A percentile compares a stretch with the other conserved stretches of the same genome.
These are phyloP conservation scores for Helleia helle DNA, from an alignment of 2,888 invertebrate species.

Conservation along the genomic window DNA sequence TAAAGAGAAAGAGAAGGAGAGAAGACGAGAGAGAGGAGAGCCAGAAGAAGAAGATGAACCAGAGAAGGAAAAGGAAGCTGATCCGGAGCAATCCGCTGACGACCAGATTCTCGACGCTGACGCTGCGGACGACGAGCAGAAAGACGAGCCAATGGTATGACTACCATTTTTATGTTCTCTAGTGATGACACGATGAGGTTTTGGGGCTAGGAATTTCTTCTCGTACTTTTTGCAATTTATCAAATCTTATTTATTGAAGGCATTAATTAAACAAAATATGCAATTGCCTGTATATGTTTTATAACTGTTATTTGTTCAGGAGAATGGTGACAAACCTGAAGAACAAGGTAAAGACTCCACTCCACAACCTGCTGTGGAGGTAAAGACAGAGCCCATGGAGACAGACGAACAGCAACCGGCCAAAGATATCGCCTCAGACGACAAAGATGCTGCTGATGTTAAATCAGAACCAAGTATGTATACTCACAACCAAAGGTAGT, in stretches of 20 bases:
- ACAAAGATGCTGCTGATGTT: not conserved
- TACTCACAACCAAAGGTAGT: too few relatives aligned
- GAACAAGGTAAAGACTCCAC: constrained; percentile 11
- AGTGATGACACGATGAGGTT: too few relatives aligned
- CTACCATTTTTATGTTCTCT: too few relatives aligned
- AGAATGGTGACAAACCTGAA: constrained; percentile 32
- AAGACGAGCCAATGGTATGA: constrained; percentile 21
- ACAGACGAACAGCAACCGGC: constrained; percentile 23
- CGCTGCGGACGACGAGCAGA: constrained; percentile 16
- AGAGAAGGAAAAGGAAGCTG: constrained; percentile 20
- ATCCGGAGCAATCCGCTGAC: not conserved
- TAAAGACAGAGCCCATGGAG: constrained; percentile 32
- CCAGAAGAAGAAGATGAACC: constrained; percentile 12
- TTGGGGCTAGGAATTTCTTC: too few relatives aligned
- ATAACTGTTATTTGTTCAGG: constrained; percentile 23
- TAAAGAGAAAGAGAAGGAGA: constrained; percentile 19
- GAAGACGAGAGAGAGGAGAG: not conserved
- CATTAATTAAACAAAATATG: too few relatives aligned
- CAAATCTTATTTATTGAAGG: too few relatives aligned
- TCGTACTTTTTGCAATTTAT: too few relatives aligned
- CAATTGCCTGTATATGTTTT: too few relatives aligned
- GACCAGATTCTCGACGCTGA: constrained; percentile 15
- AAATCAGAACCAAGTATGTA: constrained; percentile 7
- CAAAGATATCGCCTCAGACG: constrained; percentile 7
- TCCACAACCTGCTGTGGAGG: constrained; percentile 16